Evolutionary conservation across 2,888 invertebrate species (phyloP).

Genomic region (Gibbula magus): DNA sequence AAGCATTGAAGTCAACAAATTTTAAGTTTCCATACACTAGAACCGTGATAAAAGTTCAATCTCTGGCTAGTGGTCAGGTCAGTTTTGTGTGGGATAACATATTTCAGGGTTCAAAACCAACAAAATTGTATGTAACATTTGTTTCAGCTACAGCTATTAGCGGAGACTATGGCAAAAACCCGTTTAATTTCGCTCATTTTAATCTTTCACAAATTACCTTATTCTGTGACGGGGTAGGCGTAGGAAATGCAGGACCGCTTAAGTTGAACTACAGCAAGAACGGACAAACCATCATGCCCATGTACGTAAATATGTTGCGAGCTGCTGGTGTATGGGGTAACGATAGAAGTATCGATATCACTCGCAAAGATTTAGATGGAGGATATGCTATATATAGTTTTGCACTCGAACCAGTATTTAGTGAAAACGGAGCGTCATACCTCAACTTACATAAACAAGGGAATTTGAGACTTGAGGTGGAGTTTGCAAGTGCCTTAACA

Average conservation of each 20-base stretch:
- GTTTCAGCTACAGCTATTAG: background rate
- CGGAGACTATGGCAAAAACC: background rate
- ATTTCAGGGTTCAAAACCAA: background rate
- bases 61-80: background rate
- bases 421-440: too few relatives aligned
- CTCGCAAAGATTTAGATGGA: too few relatives aligned
- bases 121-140: background rate
- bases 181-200: background rate
- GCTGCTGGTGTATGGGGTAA: background rate
- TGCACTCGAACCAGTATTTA: too few relatives aligned
- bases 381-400: too few relatives aligned
- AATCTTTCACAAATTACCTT: background rate
- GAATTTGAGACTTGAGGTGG: too few relatives aligned
- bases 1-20: background rate
- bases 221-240: background rate
- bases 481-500: too few relatives aligned
- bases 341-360: too few relatives aligned
- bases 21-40: background rate
- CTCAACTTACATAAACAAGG: too few relatives aligned
- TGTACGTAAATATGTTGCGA: background rate
- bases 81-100: background rate
- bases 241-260: background rate
- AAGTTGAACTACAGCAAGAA: too few relatives aligned
- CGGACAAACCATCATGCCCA: background rate
- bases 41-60: background rate